These are phyloP conservation scores for Acrobeloides nanus DNA, from an alignment of 2,888 invertebrate genomes.

Conservation along the genomic window DNA sequence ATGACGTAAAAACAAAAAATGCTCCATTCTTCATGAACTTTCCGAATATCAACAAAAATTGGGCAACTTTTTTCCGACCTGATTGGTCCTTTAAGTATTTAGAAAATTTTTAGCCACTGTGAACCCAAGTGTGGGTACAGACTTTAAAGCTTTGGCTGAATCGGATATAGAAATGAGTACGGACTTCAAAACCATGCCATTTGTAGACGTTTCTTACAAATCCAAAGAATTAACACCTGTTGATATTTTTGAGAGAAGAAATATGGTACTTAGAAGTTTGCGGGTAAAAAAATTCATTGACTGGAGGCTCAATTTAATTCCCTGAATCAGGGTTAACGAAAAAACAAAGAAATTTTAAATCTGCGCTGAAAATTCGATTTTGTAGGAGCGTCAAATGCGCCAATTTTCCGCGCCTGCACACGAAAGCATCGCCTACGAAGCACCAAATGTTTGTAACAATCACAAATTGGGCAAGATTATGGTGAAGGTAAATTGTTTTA, in stretches of 20 bases:
- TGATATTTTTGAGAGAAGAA: constrained; percentile 11
- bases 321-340: neutral
- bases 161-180: no score
- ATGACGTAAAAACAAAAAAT: no score
- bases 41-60: no score
- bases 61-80: no score
- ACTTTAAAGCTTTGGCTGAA: no score
- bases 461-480: constrained; percentile 38
- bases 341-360: constrained; percentile 2
- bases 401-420: constrained; percentile 19
- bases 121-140: no score
- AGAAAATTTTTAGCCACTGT: no score
- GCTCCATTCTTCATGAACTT: no score
- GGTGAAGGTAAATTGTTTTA: constrained; percentile 31
- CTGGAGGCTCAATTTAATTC: neutral
- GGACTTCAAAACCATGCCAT: no score
- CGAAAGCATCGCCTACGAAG: constrained; percentile 3
- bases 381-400: constrained; percentile 15
- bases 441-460: constrained; percentile 34
- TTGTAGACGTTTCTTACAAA: constrained; percentile 18
- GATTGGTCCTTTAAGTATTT: no score
- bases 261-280: constrained; percentile 8
- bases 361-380: neutral
- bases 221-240: constrained; percentile 9
- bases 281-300: no score